Evolutionary conservation across 2,113 vertebrate genomes (phyloP), one percentile per base, ranked within the genome.

Genomic region (Brachyhypopomus gauderio): DNA sequence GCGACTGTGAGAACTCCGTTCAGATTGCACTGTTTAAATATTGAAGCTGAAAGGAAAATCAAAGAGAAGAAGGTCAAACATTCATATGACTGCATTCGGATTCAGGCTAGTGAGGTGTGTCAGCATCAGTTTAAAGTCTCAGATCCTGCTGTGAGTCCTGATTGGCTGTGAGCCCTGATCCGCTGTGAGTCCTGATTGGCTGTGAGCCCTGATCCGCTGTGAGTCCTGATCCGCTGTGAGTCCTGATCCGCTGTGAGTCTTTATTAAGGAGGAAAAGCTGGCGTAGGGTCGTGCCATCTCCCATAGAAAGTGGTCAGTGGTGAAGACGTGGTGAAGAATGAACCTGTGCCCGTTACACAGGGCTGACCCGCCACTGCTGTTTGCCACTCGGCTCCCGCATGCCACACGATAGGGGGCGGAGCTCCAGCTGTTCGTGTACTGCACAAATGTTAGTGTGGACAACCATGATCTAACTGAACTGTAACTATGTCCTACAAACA

Each of bases 61-160:
- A 67, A 56, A 69, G 27, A 67, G 25, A 78, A 58, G 27, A 77
- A 34, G 23, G 52, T 34, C 38, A 66, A 45, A 66, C 64, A 69
- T 69, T 69, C 64, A 69, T 69, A 69, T 5, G 19, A 34, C 17
- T n/a, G 17, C 64, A 69, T 69, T 69, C 11, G 20, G 64, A 69
- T 69, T 36, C 64, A 38, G 17, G 36, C 64, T 27, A 69, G 64
- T 8, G 19, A 38, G 64, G 30, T 69, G 64, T 30, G 34, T 69
- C 34, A 7, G 34, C 34, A 30, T 69, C 34, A 36, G 19, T 69
- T 69, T 69, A 69, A 69, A 38, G 64, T 36, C 17, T 17, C 19
- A 3, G 12, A 11, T 70, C 66, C 36, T 3, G 30, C 66, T 38
- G 74, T n/a, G 45, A 11, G 30, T 76, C 36, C 5, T 75, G 73